These are phyloP conservation scores for Trissolcus japonicus DNA, from an alignment of 2,888 invertebrate species.

Conservation along the genomic window DNA sequence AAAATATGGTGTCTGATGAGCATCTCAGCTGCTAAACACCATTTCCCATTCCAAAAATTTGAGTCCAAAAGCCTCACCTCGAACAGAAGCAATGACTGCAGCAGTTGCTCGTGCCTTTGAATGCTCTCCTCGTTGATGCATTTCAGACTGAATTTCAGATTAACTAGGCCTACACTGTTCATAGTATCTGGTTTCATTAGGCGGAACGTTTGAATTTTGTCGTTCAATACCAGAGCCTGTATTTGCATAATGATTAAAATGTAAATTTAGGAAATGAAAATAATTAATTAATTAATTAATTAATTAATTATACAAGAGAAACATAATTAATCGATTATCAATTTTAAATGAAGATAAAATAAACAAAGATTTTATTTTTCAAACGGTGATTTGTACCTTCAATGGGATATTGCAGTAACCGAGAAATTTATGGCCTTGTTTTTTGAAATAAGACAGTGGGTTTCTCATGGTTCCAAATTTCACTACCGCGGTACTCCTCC, in stretches of 20 bases:
- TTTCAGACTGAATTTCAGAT: slow-evolving; percentile 1
- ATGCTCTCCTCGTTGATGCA: background rate
- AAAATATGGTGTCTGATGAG: slow-evolving; percentile 10
- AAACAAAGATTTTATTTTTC: too few relatives aligned
- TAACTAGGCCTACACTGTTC: background rate
- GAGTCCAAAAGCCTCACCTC: slow-evolving; percentile 6
- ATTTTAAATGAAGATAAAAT: background rate
- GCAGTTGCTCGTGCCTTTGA: slow-evolving; percentile 4
- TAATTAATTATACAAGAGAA: background rate
- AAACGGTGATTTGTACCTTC: slow-evolving; percentile 6
- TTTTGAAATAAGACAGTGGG: slow-evolving; percentile 8
- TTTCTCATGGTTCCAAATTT: background rate
- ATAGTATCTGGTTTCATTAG: slow-evolving; percentile 1
- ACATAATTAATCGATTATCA: background rate
- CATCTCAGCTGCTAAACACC: background rate
- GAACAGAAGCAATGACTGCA: background rate
- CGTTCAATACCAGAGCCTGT: background rate
- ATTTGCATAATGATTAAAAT: too few relatives aligned
- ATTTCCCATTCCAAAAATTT: slow-evolving; percentile 15
- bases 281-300: background rate
- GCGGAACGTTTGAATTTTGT: background rate
- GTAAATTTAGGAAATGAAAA: background rate
- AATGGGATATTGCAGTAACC: slow-evolving; percentile 27
- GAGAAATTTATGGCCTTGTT: slow-evolving; percentile 17
- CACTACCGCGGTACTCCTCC: background rate